These are phyloP conservation scores for Drosophila mimetica DNA, from an alignment of 2,888 invertebrate species.

Conservation along the genomic window DNA sequence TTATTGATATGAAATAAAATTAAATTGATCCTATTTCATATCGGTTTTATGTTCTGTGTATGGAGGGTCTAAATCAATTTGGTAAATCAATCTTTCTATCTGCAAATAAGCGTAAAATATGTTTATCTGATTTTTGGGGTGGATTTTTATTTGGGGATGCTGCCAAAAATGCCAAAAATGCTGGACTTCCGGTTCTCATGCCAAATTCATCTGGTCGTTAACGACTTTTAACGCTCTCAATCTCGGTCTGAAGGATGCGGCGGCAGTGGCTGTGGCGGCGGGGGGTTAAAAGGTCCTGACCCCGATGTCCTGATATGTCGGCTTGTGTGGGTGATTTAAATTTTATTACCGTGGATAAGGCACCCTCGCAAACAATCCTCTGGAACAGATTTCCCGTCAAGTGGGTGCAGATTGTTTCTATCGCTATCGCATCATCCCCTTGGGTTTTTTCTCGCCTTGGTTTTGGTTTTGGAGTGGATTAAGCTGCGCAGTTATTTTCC, in stretches of 20 bases:
- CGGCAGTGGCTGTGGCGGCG: neutral
- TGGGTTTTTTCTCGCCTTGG: neutral
- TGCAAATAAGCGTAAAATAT: constrained; percentile 73
- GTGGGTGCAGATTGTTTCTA: constrained; percentile 69
- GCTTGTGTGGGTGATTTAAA: constrained; percentile 77
- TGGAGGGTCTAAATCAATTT: constrained; percentile 42
- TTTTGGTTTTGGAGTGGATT: constrained; percentile 50
- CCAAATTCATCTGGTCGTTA: constrained; percentile 56
- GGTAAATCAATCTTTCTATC: constrained; percentile 39
- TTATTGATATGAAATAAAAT: too few relatives aligned
- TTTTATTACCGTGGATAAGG: constrained; percentile 72
- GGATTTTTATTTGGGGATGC: constrained; percentile 45
- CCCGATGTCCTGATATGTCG: constrained; percentile 10
- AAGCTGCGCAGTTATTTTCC: constrained; percentile 70
- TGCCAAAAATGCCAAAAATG: constrained; percentile 16
- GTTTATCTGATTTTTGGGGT: constrained; percentile 58
- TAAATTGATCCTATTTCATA: too few relatives aligned
- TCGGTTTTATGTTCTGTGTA: too few relatives aligned
- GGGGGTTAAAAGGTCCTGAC: constrained; percentile 21
- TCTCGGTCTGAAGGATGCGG: constrained; percentile 8
- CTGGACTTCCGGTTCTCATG: constrained; percentile 11
- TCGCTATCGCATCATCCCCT: constrained; percentile 8
- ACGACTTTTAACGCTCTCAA: constrained; percentile 58
- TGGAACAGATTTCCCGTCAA: constrained; percentile 64
- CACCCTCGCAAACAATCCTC: constrained; percentile 14